Base-by-base conservation (phyloP, 2,113 vertebrate genomes). In the Gobius niger region DNA sequence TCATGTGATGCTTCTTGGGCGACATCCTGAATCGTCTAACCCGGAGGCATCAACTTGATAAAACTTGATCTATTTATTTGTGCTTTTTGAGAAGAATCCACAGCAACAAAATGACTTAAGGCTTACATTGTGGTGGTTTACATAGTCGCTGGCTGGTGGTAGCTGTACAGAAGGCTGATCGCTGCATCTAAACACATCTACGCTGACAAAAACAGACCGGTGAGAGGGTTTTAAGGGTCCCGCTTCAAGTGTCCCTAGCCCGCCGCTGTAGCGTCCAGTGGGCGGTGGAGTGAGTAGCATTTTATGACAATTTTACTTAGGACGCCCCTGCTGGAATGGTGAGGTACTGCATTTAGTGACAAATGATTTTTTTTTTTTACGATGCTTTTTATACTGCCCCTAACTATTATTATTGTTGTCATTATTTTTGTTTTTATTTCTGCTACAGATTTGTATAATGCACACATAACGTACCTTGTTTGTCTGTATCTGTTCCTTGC, bases 21-120 rank as follows among this genome's bases (percentile, higher is more conserved):
- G 96, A 95, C 98, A 98, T 99, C 44, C 76, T 80, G 24, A 50
- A 1, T 9, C 15, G 42, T 44, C 70, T 0, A 0, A 11, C 54
- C 12, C 15, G 5, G 11, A 19, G 41, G 5, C 14, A 18, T 15
- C 15, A 72, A 41, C 57, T 41, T 60, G n/a, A n/a, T 13, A 42
- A 14, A n/a, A 2, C 14, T 44, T 16, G 40, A 41, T 54, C 7
- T n/a, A 59, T 7, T 15, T 41, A 14, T 12, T 50, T 50, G 12
- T 50, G 34, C 54, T 2, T 41, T 59, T 40, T 13, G 9, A 7
- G 14, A 7, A 15, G 34, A 9, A 15, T 14, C 24, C 14, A 24
- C 13, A 14, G 14, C 34, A 59, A 18, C 4, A 60, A 41, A 42
- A 40, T n/a, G 15, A 42, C 34, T 34, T 4, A 34, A 34, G 24